phyloP scores from a whole-genome alignment of 2,888 invertebrate genomes.

The Hemithea aestivaria region DNA sequence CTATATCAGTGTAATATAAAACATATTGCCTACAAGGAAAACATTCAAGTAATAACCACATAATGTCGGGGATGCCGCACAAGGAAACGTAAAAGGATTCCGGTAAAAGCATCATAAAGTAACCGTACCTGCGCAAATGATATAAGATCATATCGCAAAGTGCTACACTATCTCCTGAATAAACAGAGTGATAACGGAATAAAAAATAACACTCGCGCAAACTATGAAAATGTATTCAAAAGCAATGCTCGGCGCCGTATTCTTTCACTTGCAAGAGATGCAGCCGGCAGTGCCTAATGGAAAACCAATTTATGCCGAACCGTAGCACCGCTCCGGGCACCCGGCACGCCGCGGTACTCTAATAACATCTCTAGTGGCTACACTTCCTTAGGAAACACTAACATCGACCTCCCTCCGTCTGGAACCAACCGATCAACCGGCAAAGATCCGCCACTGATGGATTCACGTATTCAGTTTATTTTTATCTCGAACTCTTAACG shows the following conservation, averaged over 20 bases:
- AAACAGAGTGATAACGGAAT: conserved; percentile 21
- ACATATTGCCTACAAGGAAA: conserved; percentile 34
- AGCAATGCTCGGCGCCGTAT: conserved; percentile 30
- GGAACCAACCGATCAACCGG: conserved; percentile 28
- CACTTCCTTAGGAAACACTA: conserved; percentile 27
- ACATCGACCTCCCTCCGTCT: conserved; percentile 14
- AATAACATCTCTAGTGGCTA: conserved; percentile 34
- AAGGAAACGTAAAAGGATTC: conserved; percentile 27
- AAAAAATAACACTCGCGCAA: conserved; percentile 27
- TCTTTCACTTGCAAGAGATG: conserved; percentile 37
- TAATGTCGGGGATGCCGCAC: conserved; percentile 18
- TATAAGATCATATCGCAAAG: conserved; percentile 20
- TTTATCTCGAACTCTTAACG: conserved; percentile 1
- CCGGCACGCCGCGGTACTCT: conserved; percentile 26
- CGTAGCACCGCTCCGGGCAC: conserved; percentile 32
- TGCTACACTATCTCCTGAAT: conserved; percentile 20
- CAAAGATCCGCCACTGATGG: conserved; percentile 13
- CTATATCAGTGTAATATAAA: conserved; percentile 27
- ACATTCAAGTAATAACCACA: conserved; percentile 22
- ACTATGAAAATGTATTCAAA: conserved; percentile 36
- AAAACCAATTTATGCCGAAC: conserved; percentile 55
- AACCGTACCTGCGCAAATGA: conserved; percentile 8
- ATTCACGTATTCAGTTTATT: conserved; percentile 3
- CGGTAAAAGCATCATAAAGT: conserved; percentile 22
- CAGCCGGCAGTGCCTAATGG: conserved; percentile 51